phyloP scores from a whole-genome alignment of 2,113 vertebrate genomes.

The Istiophorus platypterus region DNA sequence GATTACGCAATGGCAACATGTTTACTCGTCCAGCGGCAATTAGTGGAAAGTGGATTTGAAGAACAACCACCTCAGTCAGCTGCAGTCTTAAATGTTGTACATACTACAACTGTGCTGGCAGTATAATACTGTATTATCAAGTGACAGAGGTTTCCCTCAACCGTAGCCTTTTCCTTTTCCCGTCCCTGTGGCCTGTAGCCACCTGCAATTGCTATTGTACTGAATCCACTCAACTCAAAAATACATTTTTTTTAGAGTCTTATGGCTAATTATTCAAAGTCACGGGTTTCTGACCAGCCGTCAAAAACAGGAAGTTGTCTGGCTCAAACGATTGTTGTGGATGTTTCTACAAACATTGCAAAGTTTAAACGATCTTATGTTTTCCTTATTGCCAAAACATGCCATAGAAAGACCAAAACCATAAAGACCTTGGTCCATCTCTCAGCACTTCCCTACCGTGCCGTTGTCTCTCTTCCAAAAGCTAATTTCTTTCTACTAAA shows the following conservation, averaged over 20 bases:
- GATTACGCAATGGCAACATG: slow-evolving; percentile 8
- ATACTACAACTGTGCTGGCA: background rate
- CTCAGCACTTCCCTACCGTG: background rate
- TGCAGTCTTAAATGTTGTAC: background rate
- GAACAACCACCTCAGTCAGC: background rate
- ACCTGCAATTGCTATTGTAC: slow-evolving; percentile 13
- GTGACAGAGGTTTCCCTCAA: slow-evolving; percentile 5
- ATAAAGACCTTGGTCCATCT: background rate
- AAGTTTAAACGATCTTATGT: background rate
- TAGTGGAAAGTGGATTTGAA: slow-evolving; percentile 8
- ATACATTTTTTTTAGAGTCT: too few species aligned
- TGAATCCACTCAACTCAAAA: slow-evolving; percentile 15
- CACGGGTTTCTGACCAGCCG: background rate
- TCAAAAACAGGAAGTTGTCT: slow-evolving; percentile 5
- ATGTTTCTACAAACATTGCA: background rate
- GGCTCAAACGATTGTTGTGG: background rate
- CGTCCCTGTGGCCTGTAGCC: slow-evolving; percentile 14
- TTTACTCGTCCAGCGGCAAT: slow-evolving; percentile 7
- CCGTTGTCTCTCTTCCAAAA: background rate
- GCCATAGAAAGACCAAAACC: background rate
- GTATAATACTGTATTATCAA: slow-evolving; percentile 7
- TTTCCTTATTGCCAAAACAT: background rate
- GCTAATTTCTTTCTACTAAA: background rate
- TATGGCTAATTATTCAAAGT: slow-evolving; percentile 8
- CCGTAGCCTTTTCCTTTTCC: slow-evolving; percentile 12